These are phyloP conservation scores for Chironomus riparius DNA, from an alignment of 2,888 invertebrate genomes.

Conservation along the genomic window DNA sequence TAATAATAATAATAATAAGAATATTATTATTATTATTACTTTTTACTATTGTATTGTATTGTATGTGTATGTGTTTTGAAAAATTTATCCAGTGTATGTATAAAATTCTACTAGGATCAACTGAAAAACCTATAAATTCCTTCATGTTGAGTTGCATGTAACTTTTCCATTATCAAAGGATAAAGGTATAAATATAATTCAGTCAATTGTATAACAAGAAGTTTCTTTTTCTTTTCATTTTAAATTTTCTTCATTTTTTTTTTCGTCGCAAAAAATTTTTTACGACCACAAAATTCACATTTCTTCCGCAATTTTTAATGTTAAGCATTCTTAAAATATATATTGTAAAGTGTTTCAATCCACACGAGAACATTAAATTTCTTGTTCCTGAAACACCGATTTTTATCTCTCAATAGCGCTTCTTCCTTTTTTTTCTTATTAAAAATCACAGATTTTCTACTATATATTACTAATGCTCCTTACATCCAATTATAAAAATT, in stretches of 20 bases:
- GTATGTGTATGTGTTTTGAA: neutral
- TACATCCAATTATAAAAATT: conserved; percentile 19
- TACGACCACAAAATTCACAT: neutral
- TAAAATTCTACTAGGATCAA: conserved; percentile 14
- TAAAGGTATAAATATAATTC: conserved; percentile 20
- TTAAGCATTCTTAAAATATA: conserved; percentile 2
- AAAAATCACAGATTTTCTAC: conserved; percentile 26
- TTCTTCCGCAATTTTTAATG: neutral
- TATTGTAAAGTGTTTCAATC: neutral
- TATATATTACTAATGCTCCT: conserved; percentile 23
- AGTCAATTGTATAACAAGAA: conserved; percentile 26
- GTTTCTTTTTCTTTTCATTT: neutral
- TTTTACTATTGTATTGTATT: neutral
- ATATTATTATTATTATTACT: neutral
- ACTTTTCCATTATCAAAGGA: neutral
- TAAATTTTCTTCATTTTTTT: neutral
- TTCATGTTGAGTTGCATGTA: conserved; percentile 3
- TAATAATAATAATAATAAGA: neutral
- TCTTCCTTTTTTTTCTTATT: neutral
- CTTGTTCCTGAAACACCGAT: too few relatives aligned
- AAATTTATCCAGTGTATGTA: neutral
- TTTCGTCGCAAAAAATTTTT: neutral
- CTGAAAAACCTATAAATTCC: conserved; percentile 16
- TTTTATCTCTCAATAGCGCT: neutral
- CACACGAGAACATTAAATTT: neutral